Conservation (phyloP, 2,113 vertebrate genomes). For the Scopus umbretta region DNA sequence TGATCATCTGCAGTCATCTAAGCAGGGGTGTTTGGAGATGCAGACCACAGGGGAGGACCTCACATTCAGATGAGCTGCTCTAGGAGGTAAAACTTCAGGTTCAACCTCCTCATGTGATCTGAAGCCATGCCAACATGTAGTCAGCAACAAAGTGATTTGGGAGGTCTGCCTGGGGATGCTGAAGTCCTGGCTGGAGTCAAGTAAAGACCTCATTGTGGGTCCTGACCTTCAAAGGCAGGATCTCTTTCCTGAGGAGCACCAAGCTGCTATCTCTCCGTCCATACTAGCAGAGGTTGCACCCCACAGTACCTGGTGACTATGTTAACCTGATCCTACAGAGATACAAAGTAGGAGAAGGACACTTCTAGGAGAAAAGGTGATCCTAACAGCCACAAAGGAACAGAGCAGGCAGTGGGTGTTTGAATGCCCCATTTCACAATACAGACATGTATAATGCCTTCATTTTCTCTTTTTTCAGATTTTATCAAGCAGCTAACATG, state of each 20-base stretch:
- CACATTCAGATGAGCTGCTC: background rate
- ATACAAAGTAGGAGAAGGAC: background rate
- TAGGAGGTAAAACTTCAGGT: background rate
- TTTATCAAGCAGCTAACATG: background rate
- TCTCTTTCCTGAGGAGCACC: background rate
- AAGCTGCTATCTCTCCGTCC: background rate
- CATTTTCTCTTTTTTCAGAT: background rate
- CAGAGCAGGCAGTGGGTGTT: background rate
- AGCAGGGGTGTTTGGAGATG: background rate
- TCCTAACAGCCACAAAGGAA: background rate
- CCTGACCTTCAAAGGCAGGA: background rate
- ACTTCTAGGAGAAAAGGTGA: background rate
- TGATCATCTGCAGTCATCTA: background rate
- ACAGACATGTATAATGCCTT: background rate
- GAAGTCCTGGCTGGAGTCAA: background rate
- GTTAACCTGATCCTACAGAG: background rate
- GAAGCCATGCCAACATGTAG: background rate
- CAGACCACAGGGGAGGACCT: background rate
- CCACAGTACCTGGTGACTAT: too few relatives aligned
- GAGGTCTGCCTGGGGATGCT: background rate
- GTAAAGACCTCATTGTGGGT: background rate
- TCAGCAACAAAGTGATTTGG: background rate
- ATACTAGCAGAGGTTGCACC: background rate
- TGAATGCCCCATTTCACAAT: background rate
- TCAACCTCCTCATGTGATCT: background rate